Conservation (phyloP, 2,113 vertebrate genomes). For the Semicossyphus pulcher region DNA sequence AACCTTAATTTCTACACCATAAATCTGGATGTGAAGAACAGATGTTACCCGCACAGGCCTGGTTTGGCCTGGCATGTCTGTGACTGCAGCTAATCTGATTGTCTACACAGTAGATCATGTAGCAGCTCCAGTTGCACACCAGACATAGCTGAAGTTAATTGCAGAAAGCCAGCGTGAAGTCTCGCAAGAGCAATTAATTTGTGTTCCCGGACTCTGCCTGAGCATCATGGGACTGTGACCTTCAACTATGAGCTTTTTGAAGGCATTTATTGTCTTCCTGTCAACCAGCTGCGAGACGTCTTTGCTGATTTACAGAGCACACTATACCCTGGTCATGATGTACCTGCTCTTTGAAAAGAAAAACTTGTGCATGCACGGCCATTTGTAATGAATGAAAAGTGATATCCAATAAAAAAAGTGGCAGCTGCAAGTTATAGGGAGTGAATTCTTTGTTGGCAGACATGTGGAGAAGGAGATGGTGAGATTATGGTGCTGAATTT, state of each 20-base stretch:
- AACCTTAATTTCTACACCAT: constrained; percentile 27
- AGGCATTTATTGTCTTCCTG: neutral
- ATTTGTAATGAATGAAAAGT: constrained; percentile 5
- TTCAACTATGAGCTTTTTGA: neutral
- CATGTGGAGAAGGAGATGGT: neutral
- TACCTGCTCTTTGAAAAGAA: neutral
- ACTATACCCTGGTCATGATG: neutral
- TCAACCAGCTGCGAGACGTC: neutral
- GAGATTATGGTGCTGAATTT: neutral
- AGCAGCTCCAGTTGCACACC: constrained; percentile 40
- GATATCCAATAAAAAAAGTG: neutral
- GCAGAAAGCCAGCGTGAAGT: constrained; percentile 48
- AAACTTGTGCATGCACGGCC: neutral
- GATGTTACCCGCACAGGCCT: constrained; percentile 24
- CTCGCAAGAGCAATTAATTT: constrained; percentile 29
- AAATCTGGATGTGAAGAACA: constrained; percentile 57
- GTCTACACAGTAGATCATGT: constrained; percentile 50
- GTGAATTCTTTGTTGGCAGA: neutral
- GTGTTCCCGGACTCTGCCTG: neutral
- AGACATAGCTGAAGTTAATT: constrained; percentile 45
- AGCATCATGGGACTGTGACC: neutral
- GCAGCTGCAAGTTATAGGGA: constrained; percentile 32
- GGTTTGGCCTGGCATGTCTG: constrained; percentile 2
- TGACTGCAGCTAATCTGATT: constrained; percentile 51
- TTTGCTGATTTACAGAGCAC: neutral